Conservation (phyloP, 2,797 vertebrate genomes). For the Phoxinus dragarum region DNA sequence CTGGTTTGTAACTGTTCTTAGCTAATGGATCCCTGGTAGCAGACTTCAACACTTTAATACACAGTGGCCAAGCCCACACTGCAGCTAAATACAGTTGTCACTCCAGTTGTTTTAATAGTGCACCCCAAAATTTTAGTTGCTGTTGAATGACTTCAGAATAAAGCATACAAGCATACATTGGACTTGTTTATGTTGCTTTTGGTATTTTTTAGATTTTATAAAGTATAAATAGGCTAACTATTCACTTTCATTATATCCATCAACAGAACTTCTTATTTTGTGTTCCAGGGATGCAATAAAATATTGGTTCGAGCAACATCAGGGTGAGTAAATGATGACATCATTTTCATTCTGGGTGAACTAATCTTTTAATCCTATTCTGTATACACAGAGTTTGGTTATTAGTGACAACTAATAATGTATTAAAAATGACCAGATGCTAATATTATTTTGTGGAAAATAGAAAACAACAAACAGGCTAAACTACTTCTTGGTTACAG, state of each 20-base stretch:
- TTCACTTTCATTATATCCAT: background rate
- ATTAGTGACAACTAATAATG: background rate
- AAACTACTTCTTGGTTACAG: constrained; percentile 1
- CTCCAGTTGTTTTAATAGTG: background rate
- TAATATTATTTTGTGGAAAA: background rate
- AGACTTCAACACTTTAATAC: constrained; percentile 11
- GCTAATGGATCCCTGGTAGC: constrained; percentile 21
- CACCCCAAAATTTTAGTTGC: background rate
- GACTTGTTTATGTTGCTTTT: background rate
- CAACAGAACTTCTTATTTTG: background rate
- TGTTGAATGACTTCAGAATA: background rate
- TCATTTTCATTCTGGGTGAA: background rate
- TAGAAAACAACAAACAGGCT: background rate
- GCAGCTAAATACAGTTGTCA: background rate
- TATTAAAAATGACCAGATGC: background rate
- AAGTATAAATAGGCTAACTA: background rate
- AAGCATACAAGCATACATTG: background rate
- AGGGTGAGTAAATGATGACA: background rate
- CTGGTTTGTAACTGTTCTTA: constrained; percentile 33
- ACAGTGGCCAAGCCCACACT: constrained; percentile 11
- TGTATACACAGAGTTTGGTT: background rate
- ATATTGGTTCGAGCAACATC: background rate
- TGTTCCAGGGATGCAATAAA: background rate
- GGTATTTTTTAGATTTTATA: background rate
- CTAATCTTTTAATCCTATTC: constrained; percentile 32